Conservation (phyloP, 2,888 invertebrate species). For the Mythimna vitellina region DNA sequence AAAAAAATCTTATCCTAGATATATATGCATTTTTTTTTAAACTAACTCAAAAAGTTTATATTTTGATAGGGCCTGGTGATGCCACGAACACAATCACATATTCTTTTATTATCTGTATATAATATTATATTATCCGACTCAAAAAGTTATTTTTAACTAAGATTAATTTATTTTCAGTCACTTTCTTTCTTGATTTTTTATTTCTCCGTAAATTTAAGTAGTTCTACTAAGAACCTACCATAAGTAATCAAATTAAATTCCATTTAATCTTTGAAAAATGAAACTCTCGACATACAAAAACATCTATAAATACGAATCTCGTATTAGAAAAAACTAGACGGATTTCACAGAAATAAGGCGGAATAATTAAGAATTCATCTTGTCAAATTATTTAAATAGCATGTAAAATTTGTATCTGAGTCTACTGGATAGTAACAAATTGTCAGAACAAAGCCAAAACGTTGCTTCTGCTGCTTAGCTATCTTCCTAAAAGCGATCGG, state of each 20-base stretch:
- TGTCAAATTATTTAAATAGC: neutral
- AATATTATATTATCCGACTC: too few relatives aligned
- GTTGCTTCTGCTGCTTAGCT: neutral
- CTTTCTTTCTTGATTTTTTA: too few relatives aligned
- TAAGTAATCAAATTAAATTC: neutral
- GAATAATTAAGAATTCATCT: neutral
- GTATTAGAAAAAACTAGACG: neutral
- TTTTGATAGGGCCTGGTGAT: too few relatives aligned
- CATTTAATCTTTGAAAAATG: neutral
- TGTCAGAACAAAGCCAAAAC: neutral
- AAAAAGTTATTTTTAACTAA: too few relatives aligned
- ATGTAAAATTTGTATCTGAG: neutral
- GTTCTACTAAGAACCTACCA: neutral
- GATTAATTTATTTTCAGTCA: too few relatives aligned
- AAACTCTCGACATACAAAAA: neutral
- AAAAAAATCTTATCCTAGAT: too few relatives aligned
- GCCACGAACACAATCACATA: too few relatives aligned
- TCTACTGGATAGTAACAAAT: neutral
- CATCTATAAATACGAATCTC: neutral
- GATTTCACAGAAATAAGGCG: conserved; percentile 13
- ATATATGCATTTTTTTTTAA: too few relatives aligned
- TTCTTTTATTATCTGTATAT: too few relatives aligned
- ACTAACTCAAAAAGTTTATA: too few relatives aligned
- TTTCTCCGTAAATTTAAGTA: too few relatives aligned
- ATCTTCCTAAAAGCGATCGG: too few relatives aligned